These are phyloP conservation scores for Gerris lacustris DNA, from an alignment of 2,888 invertebrate genomes.

Conservation along the genomic window DNA sequence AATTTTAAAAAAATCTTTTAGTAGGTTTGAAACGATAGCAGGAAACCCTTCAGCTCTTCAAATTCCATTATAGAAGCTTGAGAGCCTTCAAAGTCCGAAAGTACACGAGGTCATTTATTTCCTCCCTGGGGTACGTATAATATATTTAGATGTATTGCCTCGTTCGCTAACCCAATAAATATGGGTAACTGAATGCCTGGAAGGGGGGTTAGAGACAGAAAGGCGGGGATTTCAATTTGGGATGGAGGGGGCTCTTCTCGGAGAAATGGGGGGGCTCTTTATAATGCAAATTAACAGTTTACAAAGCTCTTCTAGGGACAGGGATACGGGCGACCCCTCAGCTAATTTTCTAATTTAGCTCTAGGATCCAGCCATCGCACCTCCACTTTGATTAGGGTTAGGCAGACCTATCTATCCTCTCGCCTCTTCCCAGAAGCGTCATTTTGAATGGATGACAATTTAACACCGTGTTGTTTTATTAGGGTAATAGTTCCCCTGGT, in stretches of 20 bases:
- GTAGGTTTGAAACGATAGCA: too few species aligned
- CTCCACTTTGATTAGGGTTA: neutral
- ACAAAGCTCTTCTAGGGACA: neutral
- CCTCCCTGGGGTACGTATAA: too few species aligned
- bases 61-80: too few species aligned
- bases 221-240: neutral
- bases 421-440: neutral
- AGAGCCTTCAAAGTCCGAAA: too few species aligned
- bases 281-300: constrained; percentile 5
- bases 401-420: neutral
- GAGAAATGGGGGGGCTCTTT: neutral
- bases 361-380: neutral
- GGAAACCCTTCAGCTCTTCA: too few species aligned
- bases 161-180: neutral
- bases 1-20: too few species aligned
- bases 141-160: too few species aligned
- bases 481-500: too few species aligned
- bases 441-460: neutral
- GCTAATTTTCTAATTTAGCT: neutral
- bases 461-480: neutral
- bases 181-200: neutral
- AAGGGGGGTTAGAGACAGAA: neutral
- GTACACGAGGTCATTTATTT: too few species aligned
- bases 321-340: neutral
- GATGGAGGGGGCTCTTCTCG: neutral